Evolutionary conservation across 2,113 vertebrate genomes (phyloP).

Genomic region (Gobiocypris rarus): DNA sequence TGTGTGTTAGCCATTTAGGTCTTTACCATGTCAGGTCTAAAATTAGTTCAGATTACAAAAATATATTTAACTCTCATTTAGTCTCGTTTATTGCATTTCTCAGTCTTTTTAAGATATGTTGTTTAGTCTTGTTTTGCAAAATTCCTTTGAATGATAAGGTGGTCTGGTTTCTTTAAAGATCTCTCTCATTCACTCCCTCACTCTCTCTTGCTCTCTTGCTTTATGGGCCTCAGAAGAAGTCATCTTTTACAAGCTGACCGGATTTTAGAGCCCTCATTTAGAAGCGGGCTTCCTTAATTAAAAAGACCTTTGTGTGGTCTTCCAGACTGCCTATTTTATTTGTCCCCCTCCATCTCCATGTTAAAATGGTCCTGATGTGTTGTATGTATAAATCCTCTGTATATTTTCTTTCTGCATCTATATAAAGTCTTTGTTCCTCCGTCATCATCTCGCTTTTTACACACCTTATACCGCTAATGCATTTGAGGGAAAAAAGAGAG

Average conservation of each 20-base stretch:
- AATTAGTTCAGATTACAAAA: background rate
- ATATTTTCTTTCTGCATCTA: background rate
- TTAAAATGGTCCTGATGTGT: conserved; percentile 48
- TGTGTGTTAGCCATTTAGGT: background rate
- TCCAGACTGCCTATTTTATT: conserved; percentile 53
- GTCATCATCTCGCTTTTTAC: conserved; percentile 18
- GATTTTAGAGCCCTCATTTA: conserved; percentile 62
- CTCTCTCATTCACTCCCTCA: background rate
- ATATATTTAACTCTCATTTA: background rate
- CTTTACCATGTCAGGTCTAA: background rate
- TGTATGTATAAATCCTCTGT: conserved; percentile 38
- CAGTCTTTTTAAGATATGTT: background rate
- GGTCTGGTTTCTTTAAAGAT: conserved; percentile 32
- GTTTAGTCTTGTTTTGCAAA: background rate
- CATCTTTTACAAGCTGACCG: conserved; percentile 62
- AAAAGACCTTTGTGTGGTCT: conserved; percentile 68
- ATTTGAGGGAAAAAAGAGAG: conserved; percentile 26
- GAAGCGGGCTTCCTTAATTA: conserved; percentile 67
- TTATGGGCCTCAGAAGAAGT: conserved; percentile 61
- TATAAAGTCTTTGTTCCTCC: conserved; percentile 30
- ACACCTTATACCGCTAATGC: conserved; percentile 22
- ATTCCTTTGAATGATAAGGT: conserved; percentile 18
- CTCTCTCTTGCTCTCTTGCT: conserved; percentile 33
- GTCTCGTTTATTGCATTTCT: too few species aligned
- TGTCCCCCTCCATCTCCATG: conserved; percentile 48